These are phyloP conservation scores for Petrolisthes cinctipes DNA, from an alignment of 2,888 invertebrate species.

Conservation along the genomic window DNA sequence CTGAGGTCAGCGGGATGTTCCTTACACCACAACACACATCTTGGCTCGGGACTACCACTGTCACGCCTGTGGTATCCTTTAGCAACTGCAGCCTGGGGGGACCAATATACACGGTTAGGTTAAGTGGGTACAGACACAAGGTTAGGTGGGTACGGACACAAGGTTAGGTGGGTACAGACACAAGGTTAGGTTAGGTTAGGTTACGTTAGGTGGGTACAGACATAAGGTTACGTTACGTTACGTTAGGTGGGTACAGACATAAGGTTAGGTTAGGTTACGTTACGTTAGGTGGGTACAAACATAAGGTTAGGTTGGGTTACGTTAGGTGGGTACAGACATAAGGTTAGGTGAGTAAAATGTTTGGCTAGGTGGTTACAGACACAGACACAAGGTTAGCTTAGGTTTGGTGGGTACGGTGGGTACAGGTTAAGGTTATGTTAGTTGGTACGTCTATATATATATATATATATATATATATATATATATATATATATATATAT, in stretches of 20 bases:
- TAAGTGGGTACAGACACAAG: neutral
- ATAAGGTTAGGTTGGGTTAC: neutral
- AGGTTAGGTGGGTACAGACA: neutral
- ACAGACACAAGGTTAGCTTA: too few species aligned
- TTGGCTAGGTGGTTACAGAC: too few species aligned
- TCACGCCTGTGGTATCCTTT: conserved; percentile 31
- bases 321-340: too few species aligned
- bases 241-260: too few species aligned
- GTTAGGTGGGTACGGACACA: neutral
- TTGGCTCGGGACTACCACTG: conserved; percentile 35
- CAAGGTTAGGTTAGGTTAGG: neutral
- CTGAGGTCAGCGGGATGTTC: neutral
- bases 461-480: conserved; percentile 1
- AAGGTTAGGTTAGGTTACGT: too few species aligned
- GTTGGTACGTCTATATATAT: neutral
- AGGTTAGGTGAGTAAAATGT: too few species aligned
- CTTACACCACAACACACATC: conserved; percentile 46
- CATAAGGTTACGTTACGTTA: too few species aligned
- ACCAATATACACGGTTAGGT: neutral
- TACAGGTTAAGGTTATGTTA: too few species aligned
- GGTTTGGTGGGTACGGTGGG: too few species aligned
- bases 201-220: neutral
- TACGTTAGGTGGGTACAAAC: too few species aligned
- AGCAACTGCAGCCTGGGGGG: conserved; percentile 18
- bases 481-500: neutral